Conservation (phyloP, 2,888 invertebrate genomes). For the Agrotis ipsilon region DNA sequence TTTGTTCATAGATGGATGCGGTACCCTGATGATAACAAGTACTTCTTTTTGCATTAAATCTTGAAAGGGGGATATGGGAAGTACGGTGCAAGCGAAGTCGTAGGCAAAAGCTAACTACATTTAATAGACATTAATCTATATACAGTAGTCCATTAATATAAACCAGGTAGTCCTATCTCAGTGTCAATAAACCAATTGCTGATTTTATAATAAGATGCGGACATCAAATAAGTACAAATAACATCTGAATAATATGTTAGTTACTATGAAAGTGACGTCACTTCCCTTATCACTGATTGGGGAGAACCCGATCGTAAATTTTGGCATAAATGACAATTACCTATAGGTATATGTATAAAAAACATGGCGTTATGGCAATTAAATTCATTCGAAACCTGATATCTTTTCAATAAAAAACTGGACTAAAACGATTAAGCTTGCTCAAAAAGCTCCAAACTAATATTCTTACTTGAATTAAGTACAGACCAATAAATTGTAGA, state of each 20-base stretch:
- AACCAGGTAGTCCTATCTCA: too few relatives aligned
- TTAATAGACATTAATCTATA: background rate
- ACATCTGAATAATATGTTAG: conserved; percentile 3
- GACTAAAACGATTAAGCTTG: conserved; percentile 13
- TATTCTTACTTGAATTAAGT: conserved; percentile 8
- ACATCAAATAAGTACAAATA: conserved; percentile 2
- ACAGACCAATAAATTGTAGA: conserved; percentile 1
- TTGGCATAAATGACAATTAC: background rate
- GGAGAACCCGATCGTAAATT: conserved; percentile 17
- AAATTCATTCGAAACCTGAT: conserved; percentile 1
- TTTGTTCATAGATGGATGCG: too few relatives aligned
- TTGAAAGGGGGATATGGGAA: too few relatives aligned
- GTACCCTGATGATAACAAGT: too few relatives aligned
- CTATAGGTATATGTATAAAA: background rate
- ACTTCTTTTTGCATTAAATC: too few relatives aligned
- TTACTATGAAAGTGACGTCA: conserved; percentile 23
- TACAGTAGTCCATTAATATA: too few relatives aligned
- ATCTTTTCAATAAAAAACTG: conserved; percentile 13
- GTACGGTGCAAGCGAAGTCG: too few relatives aligned
- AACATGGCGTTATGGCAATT: background rate
- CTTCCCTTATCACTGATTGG: background rate
- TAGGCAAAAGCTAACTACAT: too few relatives aligned
- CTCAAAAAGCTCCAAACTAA: background rate
- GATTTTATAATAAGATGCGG: background rate
- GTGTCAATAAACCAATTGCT: background rate